Conservation (phyloP, 2,113 vertebrate species). For the Dromaius novaehollandiae region DNA sequence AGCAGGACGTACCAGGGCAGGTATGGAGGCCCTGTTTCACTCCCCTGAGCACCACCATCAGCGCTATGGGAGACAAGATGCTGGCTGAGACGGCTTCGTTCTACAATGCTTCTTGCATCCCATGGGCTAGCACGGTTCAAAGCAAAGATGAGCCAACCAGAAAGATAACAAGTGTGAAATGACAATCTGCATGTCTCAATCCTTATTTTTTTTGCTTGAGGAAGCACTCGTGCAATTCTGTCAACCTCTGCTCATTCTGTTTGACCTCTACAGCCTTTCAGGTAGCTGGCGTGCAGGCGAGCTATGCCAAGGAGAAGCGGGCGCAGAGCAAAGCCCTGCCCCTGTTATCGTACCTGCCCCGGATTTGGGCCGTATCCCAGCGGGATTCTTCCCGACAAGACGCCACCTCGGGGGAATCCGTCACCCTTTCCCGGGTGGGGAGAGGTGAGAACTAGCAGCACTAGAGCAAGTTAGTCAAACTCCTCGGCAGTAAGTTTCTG, state of each 20-base stretch:
- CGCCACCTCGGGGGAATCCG: neutral
- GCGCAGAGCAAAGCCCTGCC: neutral
- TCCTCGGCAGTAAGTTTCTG: neutral
- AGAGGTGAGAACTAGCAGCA: neutral
- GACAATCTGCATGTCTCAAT: fast-evolving
- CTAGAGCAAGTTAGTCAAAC: neutral
- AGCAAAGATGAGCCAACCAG: neutral
- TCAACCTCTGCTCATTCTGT: neutral
- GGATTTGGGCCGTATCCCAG: neutral
- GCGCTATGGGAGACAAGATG: fast-evolving
- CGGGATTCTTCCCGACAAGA: neutral
- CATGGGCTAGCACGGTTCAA: fast-evolving
- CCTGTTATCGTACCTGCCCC: neutral
- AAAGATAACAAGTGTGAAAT: neutral
- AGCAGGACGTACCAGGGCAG: neutral
- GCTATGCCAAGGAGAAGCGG: fast-evolving
- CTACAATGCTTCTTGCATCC: neutral
- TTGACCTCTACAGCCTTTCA: neutral
- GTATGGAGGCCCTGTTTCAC: fast-evolving
- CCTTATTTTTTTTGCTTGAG: neutral
- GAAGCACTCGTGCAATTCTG: neutral
- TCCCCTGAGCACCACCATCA: neutral
- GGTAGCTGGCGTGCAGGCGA: neutral
- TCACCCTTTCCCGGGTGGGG: neutral
- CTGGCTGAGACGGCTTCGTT: neutral